Evolutionary conservation across 2,113 vertebrate genomes (phyloP), one percentile per base, ranked within the genome.

Genomic region (Pygoscelis antarcticus): DNA sequence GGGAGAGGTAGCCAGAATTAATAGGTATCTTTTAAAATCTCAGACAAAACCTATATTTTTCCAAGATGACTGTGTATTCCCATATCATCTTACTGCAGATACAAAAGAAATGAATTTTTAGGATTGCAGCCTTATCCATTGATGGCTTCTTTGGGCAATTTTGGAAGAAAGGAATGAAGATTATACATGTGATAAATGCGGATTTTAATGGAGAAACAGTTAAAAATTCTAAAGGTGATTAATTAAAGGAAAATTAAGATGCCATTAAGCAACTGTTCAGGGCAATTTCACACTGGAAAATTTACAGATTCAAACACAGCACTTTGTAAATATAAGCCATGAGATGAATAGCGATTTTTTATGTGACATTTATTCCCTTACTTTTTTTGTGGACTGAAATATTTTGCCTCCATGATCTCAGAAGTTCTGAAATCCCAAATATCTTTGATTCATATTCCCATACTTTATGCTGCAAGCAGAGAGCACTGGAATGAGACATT

Each of bases 181-280:
- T 95, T 94, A 87, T 92, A 74, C 55, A 70, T 80, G 87, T 98
- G 96, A 97, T 96, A 87, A 97, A 97, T 96, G 96, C 83, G 83
- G 54, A 88, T 94, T 95, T 95, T 97, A 98, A 97, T 96, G 94
- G 87, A 75, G 92, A 92, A 96, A 92, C 92, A 78, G 96, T 91
- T 94, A 98, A 96, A 97, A 97, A 97, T 97, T 97, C 95, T 97
- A 91, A 94, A 95, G 89, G 95, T 97, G 97, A 98, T 97, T 98
- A 97, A 98, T 97, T 98, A 97, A 97, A 95, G 92, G 87, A 96
- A 97, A 98, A 98, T 97, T 96, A 98, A 98, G 93, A 88, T 90
- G 74, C 97, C 96, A 96, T 98, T 98, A 98, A 98, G 91, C 97
- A 98, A 98, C 97, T 98, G 96, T 98, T 97, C 93, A 40, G 94